A percentile compares a stretch with the other conserved stretches of the same genome.
phyloP scores from a whole-genome alignment of 2,797 vertebrate genomes.

The Schizothorax lantsangensis region DNA sequence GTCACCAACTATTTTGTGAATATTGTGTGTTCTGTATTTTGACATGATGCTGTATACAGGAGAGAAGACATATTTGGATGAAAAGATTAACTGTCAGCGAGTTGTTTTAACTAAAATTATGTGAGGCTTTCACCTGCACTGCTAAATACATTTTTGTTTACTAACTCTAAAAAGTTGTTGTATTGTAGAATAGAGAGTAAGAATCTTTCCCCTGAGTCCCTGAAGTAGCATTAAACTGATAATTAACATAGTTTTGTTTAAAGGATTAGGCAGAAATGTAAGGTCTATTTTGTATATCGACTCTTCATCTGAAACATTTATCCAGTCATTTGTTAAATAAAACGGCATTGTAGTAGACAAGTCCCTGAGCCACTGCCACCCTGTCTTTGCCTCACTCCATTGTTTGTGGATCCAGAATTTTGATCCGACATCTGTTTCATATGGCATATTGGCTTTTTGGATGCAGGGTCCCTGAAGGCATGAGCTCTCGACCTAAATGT shows the following conservation, averaged over 20 bases:
- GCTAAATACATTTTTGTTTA: not conserved
- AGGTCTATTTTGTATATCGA: not conserved
- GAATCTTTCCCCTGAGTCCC: not conserved
- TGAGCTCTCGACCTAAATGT: constrained; percentile 60
- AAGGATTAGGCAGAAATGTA: not conserved
- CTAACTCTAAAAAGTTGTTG: no score
- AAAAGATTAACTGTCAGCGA: not conserved
- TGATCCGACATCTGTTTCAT: constrained; percentile 59
- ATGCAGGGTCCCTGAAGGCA: constrained; percentile 43
- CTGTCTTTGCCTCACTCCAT: not conserved
- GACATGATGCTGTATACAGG: not conserved
- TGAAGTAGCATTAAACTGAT: not conserved
- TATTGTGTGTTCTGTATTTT: not conserved
- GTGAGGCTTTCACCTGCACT: not conserved
- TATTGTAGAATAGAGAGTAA: not conserved
- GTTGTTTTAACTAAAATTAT: not conserved
- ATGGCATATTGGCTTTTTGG: constrained; percentile 52
- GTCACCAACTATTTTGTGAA: not conserved
- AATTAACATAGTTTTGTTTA: not conserved
- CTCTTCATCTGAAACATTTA: not conserved
- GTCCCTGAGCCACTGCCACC: not conserved
- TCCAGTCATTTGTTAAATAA: not conserved
- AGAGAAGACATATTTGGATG: not conserved
- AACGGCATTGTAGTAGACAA: not conserved
- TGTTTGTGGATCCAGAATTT: constrained; percentile 55